Base-by-base conservation (phyloP, 2,113 vertebrate species). In the Neolamprologus tretocephalus region DNA sequence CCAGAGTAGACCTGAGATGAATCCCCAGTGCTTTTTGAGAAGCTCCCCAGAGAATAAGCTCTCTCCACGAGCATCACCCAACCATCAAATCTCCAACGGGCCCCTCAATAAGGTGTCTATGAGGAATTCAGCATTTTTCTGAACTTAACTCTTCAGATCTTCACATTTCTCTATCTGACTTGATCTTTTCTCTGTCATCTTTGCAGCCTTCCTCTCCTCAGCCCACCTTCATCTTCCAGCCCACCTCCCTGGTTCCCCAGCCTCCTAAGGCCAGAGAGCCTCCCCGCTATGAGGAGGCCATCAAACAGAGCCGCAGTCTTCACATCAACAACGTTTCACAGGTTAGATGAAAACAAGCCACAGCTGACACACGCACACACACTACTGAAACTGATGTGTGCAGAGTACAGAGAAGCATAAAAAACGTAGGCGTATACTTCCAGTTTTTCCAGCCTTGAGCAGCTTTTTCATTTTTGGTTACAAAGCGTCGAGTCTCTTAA, bases 211-310 rank as follows among this genome's bases (percentile, higher is more conserved):
- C 95, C 6, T 97, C 97, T 6, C 95, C 97, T 23, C 97, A 97
- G 78, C 93, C 96, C 7, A 93, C 87, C 58, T 98, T 94, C 85
- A 94, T 96, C 97, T 92, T 96, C 17, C 95, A 97, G 79, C 95
- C 97, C 5, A 83, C 97, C 23, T 94, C 97, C 6, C 97, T 97
- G 54, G 92, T 96, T 66, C 94, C 84, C 88, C 96, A 97, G 14
- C 92, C 92, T 71, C 96, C 96, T 57, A 99, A 98, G 94, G 93
- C 95, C 8, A 97, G 97, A 95, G 98, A 99, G 80, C 99, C 98
- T 10, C 99, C 99, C 49, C 97, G 98, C 81, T 99, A 99, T 0
- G 99, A 99, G 94, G 99, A 99, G 49, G 99, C 99, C 37, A 96
- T 99, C 91, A 99, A 98, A 91, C 99, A 99, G 95, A 98, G 97